A percentile compares a stretch with the other conserved stretches of the same genome.
phyloP scores from a whole-genome alignment of 2,797 vertebrate species.

The Sitta carolinensis region DNA sequence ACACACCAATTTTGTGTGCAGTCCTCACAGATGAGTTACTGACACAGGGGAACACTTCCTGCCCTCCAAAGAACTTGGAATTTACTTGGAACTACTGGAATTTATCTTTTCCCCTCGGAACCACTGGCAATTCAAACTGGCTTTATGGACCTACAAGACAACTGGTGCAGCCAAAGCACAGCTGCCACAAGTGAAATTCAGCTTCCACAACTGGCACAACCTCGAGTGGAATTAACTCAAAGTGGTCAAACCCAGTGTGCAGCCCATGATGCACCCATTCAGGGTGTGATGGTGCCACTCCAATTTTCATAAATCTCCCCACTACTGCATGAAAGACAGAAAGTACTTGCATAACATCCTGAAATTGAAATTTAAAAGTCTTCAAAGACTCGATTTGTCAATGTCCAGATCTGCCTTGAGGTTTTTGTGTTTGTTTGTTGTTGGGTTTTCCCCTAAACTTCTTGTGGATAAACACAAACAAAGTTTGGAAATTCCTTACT shows the following conservation, averaged over 20 bases:
- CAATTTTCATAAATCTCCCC: neutral
- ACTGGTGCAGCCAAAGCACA: neutral
- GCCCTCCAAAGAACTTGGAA: no score
- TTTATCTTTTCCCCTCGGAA: neutral
- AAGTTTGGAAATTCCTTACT: neutral
- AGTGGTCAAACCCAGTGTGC: neutral
- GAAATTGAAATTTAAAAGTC: neutral
- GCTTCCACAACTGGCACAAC: neutral
- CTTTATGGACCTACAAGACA: neutral
- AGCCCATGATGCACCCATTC: neutral
- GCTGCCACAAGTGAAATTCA: neutral
- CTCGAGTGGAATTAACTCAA: neutral
- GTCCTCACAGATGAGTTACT: neutral
- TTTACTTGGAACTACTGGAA: no score
- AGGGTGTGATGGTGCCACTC: neutral
- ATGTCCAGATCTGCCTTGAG: neutral
- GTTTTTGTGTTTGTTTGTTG: neutral
- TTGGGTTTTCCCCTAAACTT: neutral
- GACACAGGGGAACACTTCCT: no score
- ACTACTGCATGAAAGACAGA: neutral
- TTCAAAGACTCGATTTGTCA: neutral
- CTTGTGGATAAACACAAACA: neutral
- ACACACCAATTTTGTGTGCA: neutral
- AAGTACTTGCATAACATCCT: neutral
- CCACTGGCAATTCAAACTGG: neutral